A percentile compares a stretch with the other conserved stretches of the same genome.
These are phyloP conservation scores for Takifugu ocellatus DNA, from an alignment of 2,797 vertebrate genomes.

Conservation along the genomic window DNA sequence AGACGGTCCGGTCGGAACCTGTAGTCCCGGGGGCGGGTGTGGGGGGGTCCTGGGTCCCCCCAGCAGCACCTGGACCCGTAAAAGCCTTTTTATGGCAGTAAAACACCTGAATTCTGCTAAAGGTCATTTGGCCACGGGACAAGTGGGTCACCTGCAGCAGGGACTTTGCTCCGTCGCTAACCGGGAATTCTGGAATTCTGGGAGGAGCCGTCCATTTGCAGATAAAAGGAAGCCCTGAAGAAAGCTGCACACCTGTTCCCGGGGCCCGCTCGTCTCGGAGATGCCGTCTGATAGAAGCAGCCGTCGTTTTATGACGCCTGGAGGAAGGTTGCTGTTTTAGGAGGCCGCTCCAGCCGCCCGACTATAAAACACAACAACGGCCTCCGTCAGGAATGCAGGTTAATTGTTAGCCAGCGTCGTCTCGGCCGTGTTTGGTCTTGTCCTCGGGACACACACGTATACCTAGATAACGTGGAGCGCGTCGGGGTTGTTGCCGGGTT, in stretches of 20 bases:
- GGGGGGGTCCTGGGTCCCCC: too few species aligned
- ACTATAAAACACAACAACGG: conserved; percentile 61
- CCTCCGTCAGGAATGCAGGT: conserved; percentile 64
- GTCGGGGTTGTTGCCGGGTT: conserved; percentile 32
- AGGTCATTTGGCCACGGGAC: too few species aligned
- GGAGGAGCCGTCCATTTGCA: conserved; percentile 31
- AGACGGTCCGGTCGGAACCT: too few species aligned
- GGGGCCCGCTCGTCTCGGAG: conserved; percentile 55
- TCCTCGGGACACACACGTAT: conserved; percentile 34
- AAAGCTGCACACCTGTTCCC: conserved; percentile 64
- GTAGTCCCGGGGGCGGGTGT: too few species aligned
- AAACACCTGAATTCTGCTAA: too few species aligned
- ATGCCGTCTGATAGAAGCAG: conserved; percentile 57
- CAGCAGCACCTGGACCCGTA: too few species aligned
- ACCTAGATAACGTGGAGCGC: conserved; percentile 40
- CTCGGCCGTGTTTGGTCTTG: conserved; percentile 43
- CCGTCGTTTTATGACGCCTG: conserved; percentile 62
- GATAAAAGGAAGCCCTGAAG: conserved; percentile 47
- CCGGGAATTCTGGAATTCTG: conserved; percentile 4
- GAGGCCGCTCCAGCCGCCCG: conserved; percentile 70
- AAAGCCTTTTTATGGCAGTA: too few species aligned
- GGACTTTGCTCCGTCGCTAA: conserved; percentile 18
- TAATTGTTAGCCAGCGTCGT: conserved; percentile 73
- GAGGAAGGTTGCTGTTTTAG: conserved; percentile 45
- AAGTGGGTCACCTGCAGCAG: neutral